Evolutionary conservation across 2,888 invertebrate genomes (phyloP), one percentile per base, ranked within the genome.

Genomic region (Mycalesis mineus): DNA sequence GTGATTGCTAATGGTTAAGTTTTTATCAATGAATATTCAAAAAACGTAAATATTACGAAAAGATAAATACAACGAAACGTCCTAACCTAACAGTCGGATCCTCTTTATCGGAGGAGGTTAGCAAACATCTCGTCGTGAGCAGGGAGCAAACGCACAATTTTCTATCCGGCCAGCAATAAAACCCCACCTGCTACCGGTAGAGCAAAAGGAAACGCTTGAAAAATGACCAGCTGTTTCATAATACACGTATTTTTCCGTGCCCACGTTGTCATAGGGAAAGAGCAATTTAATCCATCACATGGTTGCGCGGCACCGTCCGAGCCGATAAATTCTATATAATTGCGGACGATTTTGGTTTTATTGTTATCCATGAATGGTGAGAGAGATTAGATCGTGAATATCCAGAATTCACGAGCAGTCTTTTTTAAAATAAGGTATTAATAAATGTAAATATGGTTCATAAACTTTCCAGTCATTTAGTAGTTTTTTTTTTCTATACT

Each of bases 211-310:
- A 89, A 82, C 78, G 73, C 78, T 79, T 90, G 89, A 90, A 90
- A 88, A 88, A 90, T 90, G 86, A 88, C 88, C 89, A 89, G 85
- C 84, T 90, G 90, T 75, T 89, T 85, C 86, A 85, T 88, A 86
- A 88, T 85, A 84, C 81, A 76, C 82, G 84, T 86, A 86, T 90
- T 90, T 90, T 90, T 87, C 84, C 85, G 78, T 76, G 77, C 81
- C 84, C 82, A 84, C 84, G 84, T 89, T 90, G 90, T 90, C 90
- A 90, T 87, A 89, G 86, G 87, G 88, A 78, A 72, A 79, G 80
- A 88, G 90, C 90, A 90, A 90, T 90, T 90, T 90, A 89, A 90
- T 90, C 90, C 88, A 91, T 91, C 90, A 90, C 79, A 77, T 80
- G 76, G 71, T 70, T 80, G 77, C 80, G 74, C 77, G 77, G 75